Evolutionary conservation across 2,888 invertebrate species (phyloP).

Genomic region (Parnassius apollo): DNA sequence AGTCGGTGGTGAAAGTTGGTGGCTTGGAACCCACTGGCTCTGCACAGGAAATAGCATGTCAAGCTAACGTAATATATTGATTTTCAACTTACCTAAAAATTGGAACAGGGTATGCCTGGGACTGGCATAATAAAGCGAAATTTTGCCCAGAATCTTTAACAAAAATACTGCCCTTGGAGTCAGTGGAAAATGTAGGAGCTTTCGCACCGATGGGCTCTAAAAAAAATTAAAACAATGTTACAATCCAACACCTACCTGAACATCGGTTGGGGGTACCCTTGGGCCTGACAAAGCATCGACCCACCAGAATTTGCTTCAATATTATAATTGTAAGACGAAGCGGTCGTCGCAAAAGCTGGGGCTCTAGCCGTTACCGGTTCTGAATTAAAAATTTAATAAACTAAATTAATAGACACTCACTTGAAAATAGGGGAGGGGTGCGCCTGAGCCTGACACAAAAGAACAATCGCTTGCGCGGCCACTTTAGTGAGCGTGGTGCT

Average conservation of each 20-base stretch:
- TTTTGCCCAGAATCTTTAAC: constrained; percentile 77
- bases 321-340: constrained; percentile 74
- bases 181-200: constrained; percentile 82
- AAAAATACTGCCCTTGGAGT: constrained; percentile 84
- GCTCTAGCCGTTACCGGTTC: constrained; percentile 76
- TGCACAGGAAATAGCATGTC: constrained; percentile 48
- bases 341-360: constrained; percentile 75
- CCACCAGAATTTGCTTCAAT: constrained; percentile 61
- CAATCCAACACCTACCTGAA: constrained; percentile 81
- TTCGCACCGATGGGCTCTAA: constrained; percentile 84
- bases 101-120: constrained; percentile 84
- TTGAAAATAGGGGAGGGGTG: constrained; percentile 85
- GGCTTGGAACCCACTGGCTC: constrained; percentile 83
- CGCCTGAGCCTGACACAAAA: constrained; percentile 86
- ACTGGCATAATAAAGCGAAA: constrained; percentile 83
- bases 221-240: constrained; percentile 36
- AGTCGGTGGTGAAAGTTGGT: constrained; percentile 82
- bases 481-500: constrained; percentile 81
- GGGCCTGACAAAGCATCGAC: constrained; percentile 79
- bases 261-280: constrained; percentile 83
- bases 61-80: constrained; percentile 22
- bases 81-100: constrained; percentile 81
- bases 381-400: constrained; percentile 49
- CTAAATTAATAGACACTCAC: constrained; percentile 68
- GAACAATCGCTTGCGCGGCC: constrained; percentile 76